phyloP scores from a whole-genome alignment of 2,113 vertebrate species.

The Crotalus viridis region DNA sequence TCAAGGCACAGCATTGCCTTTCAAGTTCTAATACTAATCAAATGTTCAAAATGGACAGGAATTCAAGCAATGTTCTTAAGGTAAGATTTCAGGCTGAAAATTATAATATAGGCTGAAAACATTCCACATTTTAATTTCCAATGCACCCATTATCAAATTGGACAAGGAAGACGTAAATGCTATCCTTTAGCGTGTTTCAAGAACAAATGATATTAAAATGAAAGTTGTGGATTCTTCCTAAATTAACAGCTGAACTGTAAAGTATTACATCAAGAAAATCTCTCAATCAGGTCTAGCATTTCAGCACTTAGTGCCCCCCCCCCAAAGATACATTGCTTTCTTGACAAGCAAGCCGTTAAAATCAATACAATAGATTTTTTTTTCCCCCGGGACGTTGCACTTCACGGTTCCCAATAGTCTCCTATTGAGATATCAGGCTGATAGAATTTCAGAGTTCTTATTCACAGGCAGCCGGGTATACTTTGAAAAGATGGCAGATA shows the following conservation, averaged over 20 bases:
- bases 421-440: neutral
- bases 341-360: neutral
- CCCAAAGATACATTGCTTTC: neutral
- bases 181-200: neutral
- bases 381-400: neutral
- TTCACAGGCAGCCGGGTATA: neutral
- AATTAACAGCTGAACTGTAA: no score
- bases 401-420: neutral
- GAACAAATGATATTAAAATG: neutral
- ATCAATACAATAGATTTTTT: neutral
- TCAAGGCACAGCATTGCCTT: neutral
- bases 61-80: neutral
- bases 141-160: neutral
- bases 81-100: neutral
- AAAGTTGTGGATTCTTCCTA: neutral
- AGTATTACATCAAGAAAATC: no score
- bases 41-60: no score
- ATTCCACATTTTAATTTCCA: neutral
- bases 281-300: no score
- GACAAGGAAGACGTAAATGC: neutral
- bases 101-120: neutral
- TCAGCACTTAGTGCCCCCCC: no score
- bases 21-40: neutral
- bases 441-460: neutral
- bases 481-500: neutral